Conservation (phyloP, 2,888 invertebrate genomes). For the Cantharis lateralis region DNA sequence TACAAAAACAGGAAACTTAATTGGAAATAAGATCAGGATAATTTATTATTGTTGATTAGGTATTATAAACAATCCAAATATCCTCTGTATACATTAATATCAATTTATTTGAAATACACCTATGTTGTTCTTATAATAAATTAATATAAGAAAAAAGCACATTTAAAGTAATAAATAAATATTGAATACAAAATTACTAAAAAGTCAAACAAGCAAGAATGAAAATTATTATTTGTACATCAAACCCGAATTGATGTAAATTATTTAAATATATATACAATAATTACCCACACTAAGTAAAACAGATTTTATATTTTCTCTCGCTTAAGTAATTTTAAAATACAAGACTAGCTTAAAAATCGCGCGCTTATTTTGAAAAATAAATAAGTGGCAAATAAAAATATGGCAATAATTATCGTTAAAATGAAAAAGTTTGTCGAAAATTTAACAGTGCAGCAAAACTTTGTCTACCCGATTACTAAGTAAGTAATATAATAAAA, state of each 20-base stretch:
- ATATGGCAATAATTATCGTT: not conserved
- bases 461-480: not conserved
- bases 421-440: not conserved
- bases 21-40: not conserved
- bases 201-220: not conserved
- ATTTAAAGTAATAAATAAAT: not conserved
- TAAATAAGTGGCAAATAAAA: not conserved
- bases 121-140: not conserved
- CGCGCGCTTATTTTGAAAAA: not conserved
- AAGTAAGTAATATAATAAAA: not conserved
- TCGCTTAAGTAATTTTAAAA: not conserved
- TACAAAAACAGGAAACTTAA: not conserved
- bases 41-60: not conserved
- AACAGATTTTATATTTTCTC: not conserved
- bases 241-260: not conserved
- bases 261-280: not conserved
- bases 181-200: not conserved
- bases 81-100: not conserved
- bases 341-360: not conserved
- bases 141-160: not conserved
- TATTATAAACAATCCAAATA: not conserved
- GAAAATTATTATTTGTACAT: not conserved
- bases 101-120: not conserved
- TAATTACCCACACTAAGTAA: not conserved
- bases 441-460: not conserved